These are phyloP conservation scores for Oryzias curvinotus DNA, from an alignment of 2,113 vertebrate genomes.

Conservation along the genomic window DNA sequence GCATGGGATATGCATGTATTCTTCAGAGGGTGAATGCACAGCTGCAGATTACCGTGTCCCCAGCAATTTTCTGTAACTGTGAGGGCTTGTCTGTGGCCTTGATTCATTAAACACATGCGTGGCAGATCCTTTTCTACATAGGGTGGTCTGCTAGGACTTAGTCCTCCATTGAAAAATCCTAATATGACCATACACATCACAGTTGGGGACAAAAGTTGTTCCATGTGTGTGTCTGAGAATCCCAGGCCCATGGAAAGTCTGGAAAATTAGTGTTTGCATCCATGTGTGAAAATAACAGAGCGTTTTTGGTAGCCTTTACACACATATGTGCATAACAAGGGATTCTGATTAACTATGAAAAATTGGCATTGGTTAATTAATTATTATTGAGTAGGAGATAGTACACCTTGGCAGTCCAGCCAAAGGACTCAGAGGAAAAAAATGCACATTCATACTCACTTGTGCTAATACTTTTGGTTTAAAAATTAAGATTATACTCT, in stretches of 20 bases:
- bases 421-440: no score
- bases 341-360: no score
- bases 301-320: not conserved
- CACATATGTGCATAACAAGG: not conserved
- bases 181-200: not conserved
- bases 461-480: no score
- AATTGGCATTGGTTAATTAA: no score
- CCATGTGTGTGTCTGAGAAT: not conserved
- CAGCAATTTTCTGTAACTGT: no score
- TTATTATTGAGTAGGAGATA: no score
- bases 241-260: not conserved
- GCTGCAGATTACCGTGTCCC: no score
- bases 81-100: constrained; percentile 6
- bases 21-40: no score
- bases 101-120: not conserved
- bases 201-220: not conserved
- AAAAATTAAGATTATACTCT: no score
- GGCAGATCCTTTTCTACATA: not conserved
- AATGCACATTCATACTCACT: no score
- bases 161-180: not conserved
- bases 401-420: no score
- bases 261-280: not conserved
- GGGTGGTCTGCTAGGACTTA: not conserved
- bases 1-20: no score
- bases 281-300: not conserved